Percentiles rank a stretch among this genome's conserved stretches.
phyloP scores from a whole-genome alignment of 2,113 vertebrate genomes.

The Leptobrachium leishanense region DNA sequence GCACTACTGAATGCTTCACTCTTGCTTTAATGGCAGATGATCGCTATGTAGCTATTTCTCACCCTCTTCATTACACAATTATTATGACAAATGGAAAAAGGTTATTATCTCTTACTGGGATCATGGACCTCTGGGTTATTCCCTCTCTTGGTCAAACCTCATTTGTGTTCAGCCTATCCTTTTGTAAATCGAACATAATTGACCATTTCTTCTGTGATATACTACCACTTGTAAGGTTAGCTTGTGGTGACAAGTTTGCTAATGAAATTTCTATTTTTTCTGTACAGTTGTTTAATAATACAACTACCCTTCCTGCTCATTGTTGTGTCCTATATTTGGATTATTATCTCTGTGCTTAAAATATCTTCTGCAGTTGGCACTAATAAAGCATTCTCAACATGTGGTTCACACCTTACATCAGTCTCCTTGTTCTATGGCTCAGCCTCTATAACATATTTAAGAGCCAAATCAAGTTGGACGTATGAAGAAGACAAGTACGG shows the following conservation, averaged over 20 bases:
- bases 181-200: too few species aligned
- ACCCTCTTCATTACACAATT: slow-evolving; percentile 51
- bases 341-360: slow-evolving; percentile 38
- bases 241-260: slow-evolving; percentile 43
- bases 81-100: slow-evolving; percentile 52
- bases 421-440: slow-evolving; percentile 24
- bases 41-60: slow-evolving; percentile 55
- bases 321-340: slow-evolving; percentile 46
- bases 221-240: slow-evolving; percentile 51
- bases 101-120: slow-evolving; percentile 46
- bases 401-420: slow-evolving; percentile 45
- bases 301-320: slow-evolving; percentile 49
- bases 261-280: slow-evolving; percentile 53
- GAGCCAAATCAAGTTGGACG: background rate
- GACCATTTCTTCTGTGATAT: slow-evolving; percentile 60
- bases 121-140: slow-evolving; percentile 53
- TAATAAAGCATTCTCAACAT: slow-evolving; percentile 57
- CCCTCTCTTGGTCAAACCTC: slow-evolving; percentile 53
- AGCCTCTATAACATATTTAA: background rate
- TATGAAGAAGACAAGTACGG: background rate
- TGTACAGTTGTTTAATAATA: slow-evolving; percentile 52
- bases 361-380: slow-evolving; percentile 25
- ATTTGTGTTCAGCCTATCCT: slow-evolving; percentile 53
- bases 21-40: slow-evolving; percentile 57
- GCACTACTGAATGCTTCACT: slow-evolving; percentile 51